Conservation (phyloP, 2,888 invertebrate genomes). For the Macaria notata region DNA sequence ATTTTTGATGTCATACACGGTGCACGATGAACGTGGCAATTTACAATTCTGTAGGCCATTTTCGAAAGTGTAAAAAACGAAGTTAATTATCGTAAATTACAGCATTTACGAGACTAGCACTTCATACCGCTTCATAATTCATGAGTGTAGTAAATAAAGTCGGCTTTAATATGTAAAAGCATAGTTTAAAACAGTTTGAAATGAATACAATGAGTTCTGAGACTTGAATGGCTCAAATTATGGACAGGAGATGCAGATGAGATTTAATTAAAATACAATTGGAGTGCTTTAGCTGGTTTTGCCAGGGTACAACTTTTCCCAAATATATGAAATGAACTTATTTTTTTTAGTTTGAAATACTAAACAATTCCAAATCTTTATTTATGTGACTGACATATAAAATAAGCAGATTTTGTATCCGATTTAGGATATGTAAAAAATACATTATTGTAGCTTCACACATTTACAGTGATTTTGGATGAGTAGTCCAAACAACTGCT, state of each 20-base stretch:
- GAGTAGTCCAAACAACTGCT: too few species aligned
- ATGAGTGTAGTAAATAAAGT: slow-evolving; percentile 15
- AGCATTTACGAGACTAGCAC: slow-evolving; percentile 17
- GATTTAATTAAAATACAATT: slow-evolving; percentile 50
- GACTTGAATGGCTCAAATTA: slow-evolving; percentile 15
- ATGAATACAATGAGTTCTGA: slow-evolving; percentile 30
- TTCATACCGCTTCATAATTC: slow-evolving; percentile 16
- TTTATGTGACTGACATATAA: too few species aligned
- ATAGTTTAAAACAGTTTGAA: slow-evolving; percentile 25
- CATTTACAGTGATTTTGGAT: too few species aligned
- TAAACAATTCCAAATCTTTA: background rate
- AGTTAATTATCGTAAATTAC: slow-evolving; percentile 22
- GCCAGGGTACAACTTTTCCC: background rate
- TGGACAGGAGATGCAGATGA: slow-evolving; percentile 4
- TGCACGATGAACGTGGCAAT: slow-evolving; percentile 26
- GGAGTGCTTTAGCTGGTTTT: slow-evolving; percentile 23
- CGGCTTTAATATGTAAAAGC: slow-evolving; percentile 2
- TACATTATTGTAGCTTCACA: too few species aligned
- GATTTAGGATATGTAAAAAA: too few species aligned
- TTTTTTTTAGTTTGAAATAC: slow-evolving; percentile 7
- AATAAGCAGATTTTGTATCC: too few species aligned
- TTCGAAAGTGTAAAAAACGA: slow-evolving; percentile 17
- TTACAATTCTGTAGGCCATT: slow-evolving; percentile 18
- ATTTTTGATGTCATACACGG: slow-evolving; percentile 18
- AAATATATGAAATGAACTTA: too few species aligned